Conservation (phyloP, 1,140 invertebrate genomes). For the Lepidotrigona ventralis region DNA sequence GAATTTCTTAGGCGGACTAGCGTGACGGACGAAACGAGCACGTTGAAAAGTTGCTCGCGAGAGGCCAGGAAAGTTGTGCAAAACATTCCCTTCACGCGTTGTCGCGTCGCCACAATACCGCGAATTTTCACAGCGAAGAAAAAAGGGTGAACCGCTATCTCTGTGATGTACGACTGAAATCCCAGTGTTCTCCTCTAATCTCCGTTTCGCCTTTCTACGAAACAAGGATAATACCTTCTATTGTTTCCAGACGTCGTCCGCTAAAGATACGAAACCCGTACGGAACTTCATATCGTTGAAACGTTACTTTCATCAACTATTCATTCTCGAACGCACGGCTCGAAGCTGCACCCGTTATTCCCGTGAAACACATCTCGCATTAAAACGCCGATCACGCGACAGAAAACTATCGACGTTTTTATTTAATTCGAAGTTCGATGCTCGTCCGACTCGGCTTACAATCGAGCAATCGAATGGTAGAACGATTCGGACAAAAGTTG, state of each 20-base stretch:
- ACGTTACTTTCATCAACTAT: not conserved
- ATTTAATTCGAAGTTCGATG: not conserved
- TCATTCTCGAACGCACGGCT: not conserved
- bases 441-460: too few species aligned
- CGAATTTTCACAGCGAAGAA: not conserved
- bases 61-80: not conserved
- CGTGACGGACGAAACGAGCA: not conserved
- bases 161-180: slow-evolving; percentile 18
- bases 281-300: slow-evolving; percentile 16
- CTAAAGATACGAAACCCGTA: slow-evolving; percentile 16
- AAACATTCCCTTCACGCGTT: slow-evolving; percentile 10
- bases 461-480: too few species aligned
- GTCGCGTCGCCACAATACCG: not conserved
- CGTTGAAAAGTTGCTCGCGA: not conserved
- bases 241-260: slow-evolving; percentile 26
- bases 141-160: slow-evolving; percentile 8
- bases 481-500: not conserved
- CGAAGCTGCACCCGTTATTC: not conserved
- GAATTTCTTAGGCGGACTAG: not conserved
- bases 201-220: not conserved
- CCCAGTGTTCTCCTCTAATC: not conserved
- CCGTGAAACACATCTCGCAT: not conserved
- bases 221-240: slow-evolving; percentile 17
- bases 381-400: not conserved
- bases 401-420: not conserved